Base-by-base conservation (phyloP, 2,888 invertebrate genomes). In the Coecobrya sp. region DNA sequence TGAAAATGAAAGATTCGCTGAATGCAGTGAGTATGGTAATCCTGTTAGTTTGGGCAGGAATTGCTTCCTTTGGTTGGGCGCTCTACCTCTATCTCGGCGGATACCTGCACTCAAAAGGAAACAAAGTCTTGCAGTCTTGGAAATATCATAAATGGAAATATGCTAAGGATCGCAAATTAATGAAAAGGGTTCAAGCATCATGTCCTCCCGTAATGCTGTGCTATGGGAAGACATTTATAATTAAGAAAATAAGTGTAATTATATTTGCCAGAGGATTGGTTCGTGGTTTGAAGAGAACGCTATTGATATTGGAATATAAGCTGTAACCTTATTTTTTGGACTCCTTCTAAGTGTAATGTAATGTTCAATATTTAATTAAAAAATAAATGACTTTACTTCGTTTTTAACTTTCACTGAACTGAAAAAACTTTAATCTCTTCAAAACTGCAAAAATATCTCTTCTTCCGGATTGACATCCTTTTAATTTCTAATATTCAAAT, bases 21-120 rank as follows among this genome's bases (percentile, higher is more conserved):
- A 16, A 19, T 42, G 5, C 19, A 0, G 42, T n/a, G 1, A 73
- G n/a, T 19, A 11, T 73, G 5, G 0, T 42, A 0, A 16, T 36
- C 10, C 11, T 73, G 1, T 2, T 36, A 7, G 8, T 36, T 22
- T 73, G 7, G n/a, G 76, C 25, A 25, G 16, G 2, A 0, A 11
- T 22, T 1, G 13, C 13, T 2, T 3, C 36, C 0, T 7, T 8
- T 52, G 0, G 19, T 13, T 22, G 76, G 19, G 0, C 49, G 25
- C 10, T 52, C 36, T 42, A 3, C 10, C 27, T 89, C 0, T 1
- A 30, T n/a, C 11, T 82, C 22, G 84, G 89, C 0, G 84, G 84
- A 49, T 82, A 84, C 27, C 3, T 89, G 2, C 59, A 89, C 42
- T 25, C 22, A 3, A 30, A 59, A n/a, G 89, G 89, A 45, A n/a